Evolutionary conservation across 2,888 invertebrate species (phyloP), one percentile per base, ranked within the genome.

Genomic region (Torymus texanus): DNA sequence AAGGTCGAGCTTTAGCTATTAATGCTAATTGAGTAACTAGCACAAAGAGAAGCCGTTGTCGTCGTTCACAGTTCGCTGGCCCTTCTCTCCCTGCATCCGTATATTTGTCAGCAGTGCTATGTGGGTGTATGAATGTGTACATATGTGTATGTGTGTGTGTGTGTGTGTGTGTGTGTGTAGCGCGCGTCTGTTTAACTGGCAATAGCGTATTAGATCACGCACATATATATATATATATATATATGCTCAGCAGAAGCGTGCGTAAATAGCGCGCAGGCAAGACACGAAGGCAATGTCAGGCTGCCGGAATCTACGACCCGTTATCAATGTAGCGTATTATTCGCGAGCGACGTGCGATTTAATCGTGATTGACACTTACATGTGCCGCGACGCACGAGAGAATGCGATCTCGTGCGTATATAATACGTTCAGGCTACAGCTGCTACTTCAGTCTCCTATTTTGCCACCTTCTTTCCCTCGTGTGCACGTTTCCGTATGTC

Each of bases 311-410:
- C 41, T 51, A 71, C 29, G 61, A 21, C 21, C 12, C 56, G 65
- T 74, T 74, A 65, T 74, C 65, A 74, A 65, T 74, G 55, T 18
- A 65, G 62, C 16, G 61, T 59, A 75, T 68, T 75, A 68, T 75
- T 68, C 55, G 24, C 24, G 56, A 55, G 41, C 24, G 70, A 76
- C 76, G 63, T 56, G 70, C 24, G 70, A 76, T 70, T 76, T 70
- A 76, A 76, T 63, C 70, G 50, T 76, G 70, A 70, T 76, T 76
- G 76, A 76, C 76, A 53, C 16, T 68, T 76, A 76, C 76, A 76
- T 21, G 55, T 63, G 24, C 24, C 41, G 16, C 14, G 29, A 24
- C 24, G 24, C 24, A 3, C 3, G 24, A 3, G 24, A 24, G 24
- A 24, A 24, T 24, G 24, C 24, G 24, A 24, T 2, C 24, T 24